Evolutionary conservation across 2,113 vertebrate genomes (phyloP).

Genomic region (Nesoenas mayeri): DNA sequence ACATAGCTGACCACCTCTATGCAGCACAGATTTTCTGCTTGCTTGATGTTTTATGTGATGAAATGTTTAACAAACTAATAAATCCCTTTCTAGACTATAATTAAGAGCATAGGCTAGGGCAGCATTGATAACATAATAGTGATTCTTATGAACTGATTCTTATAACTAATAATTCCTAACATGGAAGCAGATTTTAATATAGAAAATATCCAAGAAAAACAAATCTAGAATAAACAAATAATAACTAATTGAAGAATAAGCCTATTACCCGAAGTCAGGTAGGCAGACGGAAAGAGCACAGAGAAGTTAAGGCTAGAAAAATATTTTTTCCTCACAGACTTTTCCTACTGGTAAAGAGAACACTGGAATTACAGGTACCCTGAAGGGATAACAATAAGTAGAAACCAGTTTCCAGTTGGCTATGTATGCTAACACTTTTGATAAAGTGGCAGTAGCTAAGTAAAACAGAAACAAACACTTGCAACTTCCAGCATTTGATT

Average conservation of each 20-base stretch:
- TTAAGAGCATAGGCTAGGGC: not conserved
- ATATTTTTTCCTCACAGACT: not conserved
- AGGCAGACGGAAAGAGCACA: not conserved
- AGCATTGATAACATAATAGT: not conserved
- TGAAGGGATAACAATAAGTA: not conserved
- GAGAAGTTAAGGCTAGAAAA: not conserved
- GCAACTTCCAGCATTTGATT: not conserved
- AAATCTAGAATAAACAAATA: not conserved
- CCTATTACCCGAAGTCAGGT: not conserved
- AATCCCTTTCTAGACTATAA: not conserved
- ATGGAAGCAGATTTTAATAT: not conserved
- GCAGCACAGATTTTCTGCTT: not conserved
- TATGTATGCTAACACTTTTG: not conserved
- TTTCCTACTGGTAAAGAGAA: not conserved
- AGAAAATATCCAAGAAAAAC: not conserved
- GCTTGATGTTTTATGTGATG: not conserved
- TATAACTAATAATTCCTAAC: not conserved
- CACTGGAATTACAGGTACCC: not conserved
- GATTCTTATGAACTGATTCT: not conserved
- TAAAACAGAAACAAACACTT: not conserved
- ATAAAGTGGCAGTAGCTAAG: not conserved
- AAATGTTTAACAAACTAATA: not conserved
- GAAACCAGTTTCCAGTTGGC: not conserved
- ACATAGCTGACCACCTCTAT: not conserved
- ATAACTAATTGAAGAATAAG: not conserved